A percentile compares a stretch with the other conserved stretches of the same genome.
These are phyloP conservation scores for Amniataba percoides DNA, from an alignment of 2,797 vertebrate genomes.

Conservation along the genomic window DNA sequence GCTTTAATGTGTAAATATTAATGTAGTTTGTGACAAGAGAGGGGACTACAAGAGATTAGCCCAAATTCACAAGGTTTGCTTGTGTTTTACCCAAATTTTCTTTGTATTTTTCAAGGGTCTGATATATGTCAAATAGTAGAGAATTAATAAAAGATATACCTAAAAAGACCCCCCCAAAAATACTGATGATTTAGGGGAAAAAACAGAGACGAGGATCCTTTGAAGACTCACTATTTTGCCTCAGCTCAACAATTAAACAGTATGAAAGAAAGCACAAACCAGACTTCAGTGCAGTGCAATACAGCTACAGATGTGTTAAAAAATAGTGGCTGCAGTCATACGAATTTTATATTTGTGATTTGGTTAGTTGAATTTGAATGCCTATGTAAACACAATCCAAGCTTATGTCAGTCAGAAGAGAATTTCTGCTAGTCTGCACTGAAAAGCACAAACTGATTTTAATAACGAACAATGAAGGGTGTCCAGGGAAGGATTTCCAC, in stretches of 20 bases:
- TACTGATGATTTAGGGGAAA: not conserved
- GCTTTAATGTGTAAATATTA: conserved; percentile 60
- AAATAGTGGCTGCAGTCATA: conserved; percentile 18
- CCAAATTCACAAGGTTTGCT: conserved; percentile 15
- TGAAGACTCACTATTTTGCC: not conserved
- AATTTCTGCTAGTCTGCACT: not conserved
- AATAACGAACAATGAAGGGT: not conserved
- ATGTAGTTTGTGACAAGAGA: conserved; percentile 54
- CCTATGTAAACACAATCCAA: conserved; percentile 8
- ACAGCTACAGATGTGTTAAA: conserved; percentile 16
- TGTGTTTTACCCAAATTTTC: not conserved
- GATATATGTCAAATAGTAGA: not conserved
- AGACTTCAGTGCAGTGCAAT: not conserved
- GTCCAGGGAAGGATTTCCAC: not conserved
- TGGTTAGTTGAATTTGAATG: conserved; percentile 2
- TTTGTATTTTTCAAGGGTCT: too few relatives aligned
- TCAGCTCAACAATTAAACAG: not conserved
- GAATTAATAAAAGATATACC: too few relatives aligned
- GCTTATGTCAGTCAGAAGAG: conserved; percentile 14
- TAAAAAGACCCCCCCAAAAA: not conserved
- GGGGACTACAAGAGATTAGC: conserved; percentile 38
- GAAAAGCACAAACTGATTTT: not conserved
- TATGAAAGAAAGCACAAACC: not conserved
- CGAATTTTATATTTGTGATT: conserved; percentile 29
- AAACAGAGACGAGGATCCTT: not conserved